phyloP scores from a whole-genome alignment of 2,797 vertebrate species.

The Gouania willdenowi region DNA sequence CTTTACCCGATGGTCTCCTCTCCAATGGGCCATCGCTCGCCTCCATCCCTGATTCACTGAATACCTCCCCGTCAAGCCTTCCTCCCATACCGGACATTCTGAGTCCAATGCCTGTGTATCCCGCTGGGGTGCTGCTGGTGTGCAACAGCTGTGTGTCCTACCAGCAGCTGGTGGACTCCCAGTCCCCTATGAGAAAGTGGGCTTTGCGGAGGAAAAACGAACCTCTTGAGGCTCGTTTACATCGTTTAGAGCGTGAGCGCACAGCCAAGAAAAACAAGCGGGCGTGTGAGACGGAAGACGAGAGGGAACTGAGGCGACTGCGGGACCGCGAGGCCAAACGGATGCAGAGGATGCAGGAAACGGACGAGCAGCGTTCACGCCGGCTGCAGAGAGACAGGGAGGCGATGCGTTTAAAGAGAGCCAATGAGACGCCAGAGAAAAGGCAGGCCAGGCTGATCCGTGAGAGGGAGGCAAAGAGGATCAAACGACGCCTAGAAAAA shows the following conservation, averaged over 20 bases:
- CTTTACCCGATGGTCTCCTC: conserved; percentile 70
- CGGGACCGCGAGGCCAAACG: conserved; percentile 95
- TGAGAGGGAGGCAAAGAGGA: conserved; percentile 92
- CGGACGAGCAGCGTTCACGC: conserved; percentile 89
- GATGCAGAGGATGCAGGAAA: conserved; percentile 94
- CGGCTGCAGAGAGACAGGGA: conserved; percentile 93
- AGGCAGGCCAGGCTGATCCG: conserved; percentile 91
- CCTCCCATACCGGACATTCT: conserved; percentile 77
- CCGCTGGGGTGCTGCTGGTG: conserved; percentile 90
- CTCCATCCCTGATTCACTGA: conserved; percentile 71
- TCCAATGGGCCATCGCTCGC: conserved; percentile 70
- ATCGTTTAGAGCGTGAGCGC: conserved; percentile 92
- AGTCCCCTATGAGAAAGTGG: conserved; percentile 87
- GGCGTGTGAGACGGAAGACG: conserved; percentile 88
- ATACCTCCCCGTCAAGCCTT: conserved; percentile 66
- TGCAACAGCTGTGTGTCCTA: conserved; percentile 95
- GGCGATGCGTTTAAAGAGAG: conserved; percentile 93
- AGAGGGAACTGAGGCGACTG: conserved; percentile 87
- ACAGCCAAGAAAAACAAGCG: conserved; percentile 94
- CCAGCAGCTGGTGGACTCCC: conserved; percentile 86
- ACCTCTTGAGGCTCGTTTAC: conserved; percentile 84
- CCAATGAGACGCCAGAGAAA: conserved; percentile 95
- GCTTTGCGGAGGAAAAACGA: conserved; percentile 90
- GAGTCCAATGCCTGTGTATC: conserved; percentile 81
- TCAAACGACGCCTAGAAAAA: conserved; percentile 94